Evolutionary conservation across 2,113 vertebrate genomes (phyloP).

Genomic region (Semnopithecus entellus): DNA sequence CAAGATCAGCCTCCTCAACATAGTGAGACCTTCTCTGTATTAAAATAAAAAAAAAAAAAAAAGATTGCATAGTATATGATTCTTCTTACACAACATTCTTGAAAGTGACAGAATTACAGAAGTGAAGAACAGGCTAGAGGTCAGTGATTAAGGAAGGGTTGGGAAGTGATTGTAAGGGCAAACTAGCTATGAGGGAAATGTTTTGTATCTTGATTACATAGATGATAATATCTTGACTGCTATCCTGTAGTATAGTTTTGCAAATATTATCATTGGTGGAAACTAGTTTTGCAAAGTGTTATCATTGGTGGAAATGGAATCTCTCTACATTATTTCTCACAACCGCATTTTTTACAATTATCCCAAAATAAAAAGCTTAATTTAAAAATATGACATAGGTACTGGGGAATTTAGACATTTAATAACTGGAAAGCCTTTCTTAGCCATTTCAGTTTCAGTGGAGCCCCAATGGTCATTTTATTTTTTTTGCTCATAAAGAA

Average conservation of each 20-base stretch:
- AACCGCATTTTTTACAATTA: neutral
- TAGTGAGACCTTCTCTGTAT: too few relatives aligned
- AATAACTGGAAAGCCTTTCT: neutral
- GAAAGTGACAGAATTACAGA: constrained; percentile 16
- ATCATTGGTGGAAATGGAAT: neutral
- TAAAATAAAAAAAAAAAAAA: too few relatives aligned
- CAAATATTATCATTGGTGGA: neutral
- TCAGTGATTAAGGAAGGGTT: neutral
- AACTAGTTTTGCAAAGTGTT: neutral
- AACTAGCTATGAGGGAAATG: neutral
- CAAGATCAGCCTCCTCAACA: too few relatives aligned
- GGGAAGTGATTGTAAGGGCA: neutral
- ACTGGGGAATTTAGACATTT: neutral
- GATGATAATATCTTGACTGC: neutral
- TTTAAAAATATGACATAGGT: neutral
- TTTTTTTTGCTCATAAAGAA: neutral
- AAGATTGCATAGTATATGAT: too few relatives aligned
- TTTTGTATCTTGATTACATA: neutral
- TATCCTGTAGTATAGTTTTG: neutral
- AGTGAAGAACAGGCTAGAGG: neutral
- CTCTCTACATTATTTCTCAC: neutral
- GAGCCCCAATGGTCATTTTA: neutral
- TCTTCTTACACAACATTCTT: neutral
- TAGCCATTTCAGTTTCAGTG: neutral
- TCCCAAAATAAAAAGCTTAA: neutral